Evolutionary conservation across 2,113 vertebrate species (phyloP).

Genomic region (Scopus umbretta): DNA sequence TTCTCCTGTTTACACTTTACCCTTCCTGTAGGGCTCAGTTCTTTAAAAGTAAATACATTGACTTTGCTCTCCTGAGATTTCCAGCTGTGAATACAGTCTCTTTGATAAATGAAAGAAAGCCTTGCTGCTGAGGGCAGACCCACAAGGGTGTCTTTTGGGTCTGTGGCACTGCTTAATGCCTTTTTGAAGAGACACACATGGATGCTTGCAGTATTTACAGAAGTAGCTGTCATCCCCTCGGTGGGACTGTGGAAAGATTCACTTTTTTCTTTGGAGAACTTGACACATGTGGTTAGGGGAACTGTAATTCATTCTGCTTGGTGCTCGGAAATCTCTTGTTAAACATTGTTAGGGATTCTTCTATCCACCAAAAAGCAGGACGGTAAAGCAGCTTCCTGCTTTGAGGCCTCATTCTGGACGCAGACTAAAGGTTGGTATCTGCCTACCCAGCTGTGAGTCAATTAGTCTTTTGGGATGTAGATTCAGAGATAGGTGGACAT

Average conservation of each 20-base stretch:
- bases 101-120: neutral
- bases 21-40: constrained; percentile 2
- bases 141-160: neutral
- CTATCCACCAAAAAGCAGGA: neutral
- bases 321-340: neutral
- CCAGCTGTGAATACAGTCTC: neutral
- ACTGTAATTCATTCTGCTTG: neutral
- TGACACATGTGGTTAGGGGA: neutral
- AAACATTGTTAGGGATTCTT: neutral
- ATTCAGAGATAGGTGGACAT: neutral
- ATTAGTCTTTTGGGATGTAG: neutral
- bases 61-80: constrained; percentile 7
- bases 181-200: neutral
- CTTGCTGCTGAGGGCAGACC: neutral
- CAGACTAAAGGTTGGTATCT: neutral
- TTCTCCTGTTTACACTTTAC: constrained; percentile 7
- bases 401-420: neutral
- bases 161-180: neutral
- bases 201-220: neutral
- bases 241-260: neutral
- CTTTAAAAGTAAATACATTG: neutral
- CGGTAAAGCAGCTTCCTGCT: neutral
- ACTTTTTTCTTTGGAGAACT: neutral
- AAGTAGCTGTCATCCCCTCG: neutral
- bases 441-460: neutral